Evolutionary conservation across 1,140 invertebrate species (phyloP).

Genomic region (Ectropis grisescens): DNA sequence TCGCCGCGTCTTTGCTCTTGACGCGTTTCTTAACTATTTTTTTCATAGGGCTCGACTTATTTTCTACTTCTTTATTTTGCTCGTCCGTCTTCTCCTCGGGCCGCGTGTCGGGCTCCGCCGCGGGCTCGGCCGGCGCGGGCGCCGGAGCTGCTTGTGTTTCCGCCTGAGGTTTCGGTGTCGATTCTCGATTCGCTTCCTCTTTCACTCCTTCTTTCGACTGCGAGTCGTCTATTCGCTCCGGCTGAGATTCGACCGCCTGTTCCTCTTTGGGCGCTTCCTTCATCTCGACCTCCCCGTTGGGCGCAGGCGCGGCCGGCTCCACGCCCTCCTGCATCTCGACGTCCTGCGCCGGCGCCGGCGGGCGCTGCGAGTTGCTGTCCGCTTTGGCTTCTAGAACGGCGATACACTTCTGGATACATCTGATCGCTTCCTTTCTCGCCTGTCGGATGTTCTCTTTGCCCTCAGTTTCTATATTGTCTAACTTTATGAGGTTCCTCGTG

Average conservation of each 20-base stretch:
- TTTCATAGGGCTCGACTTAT: conserved; percentile 34
- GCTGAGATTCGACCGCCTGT: conserved; percentile 12
- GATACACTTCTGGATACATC: conserved; percentile 88
- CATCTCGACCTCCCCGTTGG: conserved; percentile 54
- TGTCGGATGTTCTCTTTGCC: conserved; percentile 90
- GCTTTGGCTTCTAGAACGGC: conserved; percentile 83
- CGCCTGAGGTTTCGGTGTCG: conserved; percentile 6
- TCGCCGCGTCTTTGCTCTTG: conserved; percentile 59
- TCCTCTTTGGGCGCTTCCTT: conserved; percentile 42
- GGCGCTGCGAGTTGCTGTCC: conserved; percentile 56
- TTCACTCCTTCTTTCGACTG: conserved; percentile 11
- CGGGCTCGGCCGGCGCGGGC: not conserved
- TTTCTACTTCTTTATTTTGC: conserved; percentile 28
- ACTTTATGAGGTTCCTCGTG: conserved; percentile 89
- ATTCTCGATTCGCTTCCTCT: not conserved
- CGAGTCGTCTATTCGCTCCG: not conserved
- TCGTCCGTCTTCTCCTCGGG: conserved; percentile 19
- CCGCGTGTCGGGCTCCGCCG: conserved; percentile 18
- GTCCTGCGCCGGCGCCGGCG: conserved; percentile 26
- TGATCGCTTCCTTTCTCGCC: conserved; percentile 89
- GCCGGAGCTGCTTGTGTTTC: conserved; percentile 5
- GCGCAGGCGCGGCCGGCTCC: conserved; percentile 14
- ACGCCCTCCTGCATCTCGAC: conserved; percentile 41
- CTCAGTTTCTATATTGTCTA: conserved; percentile 93
- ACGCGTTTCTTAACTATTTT: conserved; percentile 55